Percentiles rank a stretch among this genome's conserved stretches.
phyloP scores from a whole-genome alignment of 2,797 vertebrate species.

The Acrocephalus scirpaceus region DNA sequence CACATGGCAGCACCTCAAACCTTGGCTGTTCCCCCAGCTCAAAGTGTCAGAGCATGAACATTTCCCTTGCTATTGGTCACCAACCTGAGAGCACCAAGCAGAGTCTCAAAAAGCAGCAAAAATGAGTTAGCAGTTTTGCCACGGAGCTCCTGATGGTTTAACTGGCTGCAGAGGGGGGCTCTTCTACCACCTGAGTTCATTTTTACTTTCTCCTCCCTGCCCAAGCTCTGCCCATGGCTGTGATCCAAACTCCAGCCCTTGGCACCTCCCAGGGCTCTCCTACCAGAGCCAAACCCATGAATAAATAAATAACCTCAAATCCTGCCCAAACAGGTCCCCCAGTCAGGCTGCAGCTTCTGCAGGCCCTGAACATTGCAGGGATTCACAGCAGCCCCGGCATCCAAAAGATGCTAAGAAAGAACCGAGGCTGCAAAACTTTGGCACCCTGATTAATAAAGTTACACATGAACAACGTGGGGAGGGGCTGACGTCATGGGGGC shows the following conservation, averaged over 20 bases:
- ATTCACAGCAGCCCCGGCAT: background rate
- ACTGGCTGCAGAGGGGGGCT: background rate
- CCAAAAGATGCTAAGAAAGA: background rate
- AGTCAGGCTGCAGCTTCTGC: background rate
- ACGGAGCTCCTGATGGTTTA: background rate
- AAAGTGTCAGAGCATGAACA: background rate
- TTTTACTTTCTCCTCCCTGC: background rate
- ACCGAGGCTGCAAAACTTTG: background rate
- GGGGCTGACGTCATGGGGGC: background rate
- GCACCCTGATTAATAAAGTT: background rate
- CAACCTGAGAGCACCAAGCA: conserved; percentile 53
- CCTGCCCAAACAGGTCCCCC: background rate
- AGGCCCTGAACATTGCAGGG: background rate
- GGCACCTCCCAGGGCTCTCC: background rate
- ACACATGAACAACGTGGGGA: background rate
- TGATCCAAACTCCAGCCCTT: background rate
- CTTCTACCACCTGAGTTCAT: background rate
- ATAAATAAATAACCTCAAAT: background rate
- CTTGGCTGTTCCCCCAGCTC: background rate
- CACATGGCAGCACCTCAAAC: background rate
- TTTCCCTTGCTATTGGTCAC: conserved; percentile 8
- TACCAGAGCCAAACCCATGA: background rate
- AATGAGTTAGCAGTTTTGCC: conserved; percentile 85
- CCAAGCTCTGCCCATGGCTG: background rate
- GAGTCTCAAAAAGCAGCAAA: conserved; percentile 81